These are phyloP conservation scores for Willowsia nigromaculata DNA, from an alignment of 2,888 invertebrate genomes.

Conservation along the genomic window DNA sequence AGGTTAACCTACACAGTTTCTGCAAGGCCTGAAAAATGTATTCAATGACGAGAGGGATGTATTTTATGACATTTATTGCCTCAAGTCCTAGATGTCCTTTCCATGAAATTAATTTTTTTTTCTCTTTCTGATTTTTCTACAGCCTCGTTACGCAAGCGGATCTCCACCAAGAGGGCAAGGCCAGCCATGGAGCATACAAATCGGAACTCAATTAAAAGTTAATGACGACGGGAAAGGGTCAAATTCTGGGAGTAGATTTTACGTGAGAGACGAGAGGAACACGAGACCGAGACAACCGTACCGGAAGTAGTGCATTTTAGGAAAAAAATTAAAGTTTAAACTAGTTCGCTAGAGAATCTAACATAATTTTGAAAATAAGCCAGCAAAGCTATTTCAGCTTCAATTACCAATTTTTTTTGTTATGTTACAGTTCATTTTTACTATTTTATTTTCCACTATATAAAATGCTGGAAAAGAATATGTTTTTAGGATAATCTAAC, in stretches of 20 bases:
- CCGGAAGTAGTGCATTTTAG: conserved; percentile 12
- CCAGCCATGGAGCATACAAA: conserved; percentile 76
- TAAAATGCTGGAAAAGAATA: no score
- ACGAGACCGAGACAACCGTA: conserved; percentile 64
- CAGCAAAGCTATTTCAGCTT: no score
- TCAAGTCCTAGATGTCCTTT: background rate
- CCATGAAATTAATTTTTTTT: conserved; percentile 11
- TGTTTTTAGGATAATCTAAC: background rate
- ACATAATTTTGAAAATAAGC: no score
- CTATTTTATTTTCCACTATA: background rate
- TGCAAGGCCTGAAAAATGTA: conserved; percentile 4
- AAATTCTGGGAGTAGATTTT: conserved; percentile 74
- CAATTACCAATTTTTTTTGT: background rate
- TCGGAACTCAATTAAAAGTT: conserved; percentile 77
- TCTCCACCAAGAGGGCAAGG: conserved; percentile 33
- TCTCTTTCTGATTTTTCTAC: conserved; percentile 11
- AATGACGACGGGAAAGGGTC: conserved; percentile 77
- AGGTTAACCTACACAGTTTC: conserved; percentile 13
- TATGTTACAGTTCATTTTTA: background rate
- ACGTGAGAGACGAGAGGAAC: conserved; percentile 76
- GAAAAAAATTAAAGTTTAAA: no score
- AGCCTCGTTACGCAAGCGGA: conserved; percentile 57
- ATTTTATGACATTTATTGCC: no score
- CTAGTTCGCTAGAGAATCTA: no score
- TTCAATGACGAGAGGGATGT: background rate